These are phyloP conservation scores for Vimba vimba DNA, from an alignment of 2,113 vertebrate species.

Conservation along the genomic window DNA sequence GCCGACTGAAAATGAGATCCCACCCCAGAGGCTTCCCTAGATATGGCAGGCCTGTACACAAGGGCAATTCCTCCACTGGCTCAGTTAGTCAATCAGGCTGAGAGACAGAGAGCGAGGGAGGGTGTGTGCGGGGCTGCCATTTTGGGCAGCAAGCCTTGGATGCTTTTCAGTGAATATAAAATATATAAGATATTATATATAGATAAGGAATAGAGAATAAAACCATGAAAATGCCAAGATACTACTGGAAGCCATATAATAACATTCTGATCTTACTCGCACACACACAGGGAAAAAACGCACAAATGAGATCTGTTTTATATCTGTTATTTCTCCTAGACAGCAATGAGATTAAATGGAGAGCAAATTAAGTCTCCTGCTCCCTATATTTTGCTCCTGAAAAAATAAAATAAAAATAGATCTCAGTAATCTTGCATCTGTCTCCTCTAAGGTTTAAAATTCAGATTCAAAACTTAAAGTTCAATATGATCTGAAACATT, in stretches of 20 bases:
- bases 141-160: conserved; percentile 9
- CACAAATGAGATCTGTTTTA: neutral
- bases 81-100: conserved; percentile 51
- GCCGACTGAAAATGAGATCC: conserved; percentile 47
- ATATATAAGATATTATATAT: neutral
- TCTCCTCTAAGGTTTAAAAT: neutral
- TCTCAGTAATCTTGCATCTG: neutral
- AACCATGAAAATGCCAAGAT: neutral
- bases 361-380: conserved; percentile 5
- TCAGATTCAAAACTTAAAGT: neutral
- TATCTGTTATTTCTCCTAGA: conserved; percentile 20
- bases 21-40: conserved; percentile 43
- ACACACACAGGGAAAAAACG: neutral
- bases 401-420: neutral
- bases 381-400: neutral
- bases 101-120: neutral
- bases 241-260: conserved; percentile 16
- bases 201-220: neutral
- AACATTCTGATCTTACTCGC: neutral
- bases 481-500: neutral
- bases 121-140: conserved; percentile 15
- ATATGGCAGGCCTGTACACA: conserved; percentile 51
- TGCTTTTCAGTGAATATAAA: conserved; percentile 20
- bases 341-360: conserved; percentile 1
- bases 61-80: conserved; percentile 51